A percentile compares a stretch with the other conserved stretches of the same genome.
These are phyloP conservation scores for Masnerella sp. DNA, from an alignment of 2,888 invertebrate species.

Conservation along the genomic window DNA sequence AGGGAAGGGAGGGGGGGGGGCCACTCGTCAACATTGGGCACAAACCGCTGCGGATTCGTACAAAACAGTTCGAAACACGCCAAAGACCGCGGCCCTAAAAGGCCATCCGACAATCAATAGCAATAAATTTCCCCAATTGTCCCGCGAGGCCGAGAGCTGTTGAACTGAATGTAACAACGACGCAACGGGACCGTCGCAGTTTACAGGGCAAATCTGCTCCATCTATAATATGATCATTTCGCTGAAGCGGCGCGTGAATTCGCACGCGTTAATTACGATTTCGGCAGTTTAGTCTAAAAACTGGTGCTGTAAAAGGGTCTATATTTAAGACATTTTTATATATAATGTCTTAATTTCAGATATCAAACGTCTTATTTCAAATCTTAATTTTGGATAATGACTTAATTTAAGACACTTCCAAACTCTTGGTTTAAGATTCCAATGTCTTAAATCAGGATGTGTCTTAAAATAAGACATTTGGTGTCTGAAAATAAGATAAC, in stretches of 20 bases:
- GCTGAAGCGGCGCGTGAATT: constrained; percentile 4
- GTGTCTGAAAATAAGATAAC: too few species aligned
- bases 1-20: constrained; percentile 5
- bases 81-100: constrained; percentile 48
- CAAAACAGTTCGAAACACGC: constrained; percentile 43
- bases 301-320: too few species aligned
- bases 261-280: constrained; percentile 25
- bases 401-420: too few species aligned
- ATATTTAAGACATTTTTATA: too few species aligned
- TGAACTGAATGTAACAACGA: constrained; percentile 46
- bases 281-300: too few species aligned
- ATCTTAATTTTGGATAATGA: too few species aligned
- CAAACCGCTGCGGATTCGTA: constrained; percentile 40
- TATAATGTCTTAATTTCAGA: too few species aligned
- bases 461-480: too few species aligned
- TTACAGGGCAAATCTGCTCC: constrained; percentile 37
- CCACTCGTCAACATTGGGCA: constrained; percentile 30
- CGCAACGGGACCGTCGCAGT: constrained; percentile 18
- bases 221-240: constrained; percentile 44
- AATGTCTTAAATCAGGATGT: too few species aligned
- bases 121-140: constrained; percentile 55
- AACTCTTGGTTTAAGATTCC: too few species aligned
- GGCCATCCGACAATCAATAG: constrained; percentile 57
- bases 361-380: too few species aligned
- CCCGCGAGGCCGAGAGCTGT: constrained; percentile 38